Evolutionary conservation across 2,888 invertebrate species (phyloP), one percentile per base, ranked within the genome.

Genomic region (Myopa testacea): DNA sequence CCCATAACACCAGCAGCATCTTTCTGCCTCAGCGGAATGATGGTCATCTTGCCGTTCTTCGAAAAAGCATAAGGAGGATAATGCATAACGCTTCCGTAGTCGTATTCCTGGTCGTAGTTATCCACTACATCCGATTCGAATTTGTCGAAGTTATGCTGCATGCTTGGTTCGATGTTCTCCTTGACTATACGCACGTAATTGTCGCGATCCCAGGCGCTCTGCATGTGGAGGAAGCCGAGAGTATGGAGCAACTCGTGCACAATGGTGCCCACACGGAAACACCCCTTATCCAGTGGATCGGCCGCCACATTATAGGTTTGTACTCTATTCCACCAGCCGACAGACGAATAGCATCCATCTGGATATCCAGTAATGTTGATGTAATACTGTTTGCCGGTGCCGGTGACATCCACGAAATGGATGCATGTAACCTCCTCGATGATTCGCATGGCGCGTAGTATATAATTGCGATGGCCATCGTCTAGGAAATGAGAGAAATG

Each of bases 171-270:
- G 4, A 88, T 87, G 50, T 88, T 88, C 5, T 87, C 86, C 7
- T 81, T 80, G 0, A 91, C 88, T 52, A 95, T 91, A 3, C 84
- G 87, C 0, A 94, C 93, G 83, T 90, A 93, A 62, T 93, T 91
- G 85, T 95, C 95, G 0, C 95, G 90, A 84, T 95, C 93, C 0
- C 91, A 91, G 0, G 95, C 91, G 83, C 93, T 93, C 86, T 95
- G 95, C 84, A 95, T 95, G 86, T 95, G 95, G 86, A 94, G 90
- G 86, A 95, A 95, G 0, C 95, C 95, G 10, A 93, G 83, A 0
- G 93, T 93, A 84, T 95, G 95, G 87, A 95, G 91, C 71, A 95
- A 87, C 86, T 95, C 95, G 83, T 95, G 95, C n/a, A 94, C 89
- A 0, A 94, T 91, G 0, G 94, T 94, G 4, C 85, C 88, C 55